Base-by-base conservation (phyloP, 2,113 vertebrate genomes). In the Phyllostomus discolor region DNA sequence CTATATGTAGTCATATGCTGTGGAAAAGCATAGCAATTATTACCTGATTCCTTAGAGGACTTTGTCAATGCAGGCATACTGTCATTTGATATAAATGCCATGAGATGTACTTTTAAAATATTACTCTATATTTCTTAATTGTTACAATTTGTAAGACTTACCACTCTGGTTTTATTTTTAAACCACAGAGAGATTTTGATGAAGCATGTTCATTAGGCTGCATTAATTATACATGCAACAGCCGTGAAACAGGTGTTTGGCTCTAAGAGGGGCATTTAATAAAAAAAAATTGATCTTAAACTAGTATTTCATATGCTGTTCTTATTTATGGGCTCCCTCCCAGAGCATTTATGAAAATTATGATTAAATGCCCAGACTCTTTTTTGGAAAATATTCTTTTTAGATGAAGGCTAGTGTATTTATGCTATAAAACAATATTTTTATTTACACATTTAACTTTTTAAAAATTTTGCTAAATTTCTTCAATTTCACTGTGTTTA, bases 221-320 rank as follows among this genome's bases (percentile, higher is more conserved):
- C 4, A 52, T 97, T 97, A 97, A 91, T 97, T 97, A 88, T 95
- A 96, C 84, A 94, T 96, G 67, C 85, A 95, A 64, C 38, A 95
- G 91, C 75, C 80, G 33, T 92, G 94, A 59, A 97, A 78, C 75
- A 92, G 50, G 43, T 92, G 93, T 97, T 98, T 97, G 66, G 94
- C 75, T 92, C 4, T 94, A 88, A 75, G 19, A 97, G 8, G 15
- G 2, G 1, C 95, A 90, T 96, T 98, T 98, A 95, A 97, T 94
- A 9, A 69, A 95, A 96, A 90, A 90, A 95, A 88, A 33, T 78
- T 59, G 11, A 88, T 96, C 2, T 20, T 95, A 95, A 95, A 46
- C 14, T 84, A 95, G 7, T 72, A 92, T 48, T 97, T 98, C 54
- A 79, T 94, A 76, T 48, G 97, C 35, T 95, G 7, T 38, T n/a